Percentiles rank a stretch among this genome's conserved stretches.
Conservation (phyloP, 2,113 vertebrate genomes). For the Peromyscus leucopus region DNA sequence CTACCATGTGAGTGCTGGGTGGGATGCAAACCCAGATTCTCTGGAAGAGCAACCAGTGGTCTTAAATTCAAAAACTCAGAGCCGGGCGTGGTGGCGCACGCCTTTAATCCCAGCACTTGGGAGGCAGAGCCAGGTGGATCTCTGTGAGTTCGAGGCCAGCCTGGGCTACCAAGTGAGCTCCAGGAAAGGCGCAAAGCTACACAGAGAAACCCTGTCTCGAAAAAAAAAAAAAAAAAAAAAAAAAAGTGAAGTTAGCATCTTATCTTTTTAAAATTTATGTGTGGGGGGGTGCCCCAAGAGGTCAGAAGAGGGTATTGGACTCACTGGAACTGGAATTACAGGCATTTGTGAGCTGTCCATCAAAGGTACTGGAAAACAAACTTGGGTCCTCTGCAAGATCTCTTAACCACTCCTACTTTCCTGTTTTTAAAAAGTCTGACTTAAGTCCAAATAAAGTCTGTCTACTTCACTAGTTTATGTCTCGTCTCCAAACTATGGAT, state of each 20-base stretch:
- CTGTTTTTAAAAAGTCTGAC: not conserved
- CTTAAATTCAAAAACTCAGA: not conserved
- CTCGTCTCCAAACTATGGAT: not conserved
- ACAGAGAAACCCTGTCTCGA: too few species aligned
- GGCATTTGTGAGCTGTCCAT: not conserved
- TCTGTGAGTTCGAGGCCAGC: too few species aligned
- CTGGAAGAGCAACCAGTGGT: not conserved
- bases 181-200: too few species aligned
- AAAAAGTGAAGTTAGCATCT: slow-evolving; percentile 46
- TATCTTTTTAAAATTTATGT: not conserved
- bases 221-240: too few species aligned
- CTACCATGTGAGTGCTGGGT: not conserved
- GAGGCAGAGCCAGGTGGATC: too few species aligned
- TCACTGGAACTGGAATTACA: not conserved
- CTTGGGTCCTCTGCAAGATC: not conserved
- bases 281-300: not conserved
- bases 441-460: slow-evolving; percentile 14
- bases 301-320: not conserved
- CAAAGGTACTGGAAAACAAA: not conserved
- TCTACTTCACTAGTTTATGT: slow-evolving; percentile 18
- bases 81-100: too few species aligned
- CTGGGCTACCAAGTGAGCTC: too few species aligned
- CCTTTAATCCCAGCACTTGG: too few species aligned
- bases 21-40: not conserved
- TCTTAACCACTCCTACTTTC: not conserved